A percentile compares a stretch with the other conserved stretches of the same genome.
phyloP scores from a whole-genome alignment of 1,140 invertebrate species.

The Dendrolimus kikuchii region DNA sequence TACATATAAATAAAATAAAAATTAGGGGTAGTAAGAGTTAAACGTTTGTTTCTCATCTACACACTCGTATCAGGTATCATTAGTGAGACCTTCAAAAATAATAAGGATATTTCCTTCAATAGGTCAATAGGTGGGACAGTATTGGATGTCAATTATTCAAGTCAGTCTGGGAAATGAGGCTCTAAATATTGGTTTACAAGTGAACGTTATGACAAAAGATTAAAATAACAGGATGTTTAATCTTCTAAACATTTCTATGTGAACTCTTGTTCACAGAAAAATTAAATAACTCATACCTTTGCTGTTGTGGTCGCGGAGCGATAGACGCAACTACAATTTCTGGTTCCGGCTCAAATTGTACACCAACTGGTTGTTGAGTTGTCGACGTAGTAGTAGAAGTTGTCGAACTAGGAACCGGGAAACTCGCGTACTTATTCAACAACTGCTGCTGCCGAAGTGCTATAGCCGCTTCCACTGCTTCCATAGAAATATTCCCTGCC shows the following conservation, averaged over 20 bases:
- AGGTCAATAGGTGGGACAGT: too few species aligned
- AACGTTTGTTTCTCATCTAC: too few species aligned
- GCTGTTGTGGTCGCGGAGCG: conserved; percentile 37
- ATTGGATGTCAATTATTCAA: too few species aligned
- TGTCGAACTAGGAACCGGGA: conserved; percentile 59
- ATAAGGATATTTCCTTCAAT: too few species aligned
- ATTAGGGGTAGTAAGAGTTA: too few species aligned
- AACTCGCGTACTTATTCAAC: conserved; percentile 72
- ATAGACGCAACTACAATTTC: conserved; percentile 41
- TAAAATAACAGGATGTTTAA: neutral
- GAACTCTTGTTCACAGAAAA: neutral
- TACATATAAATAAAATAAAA: too few species aligned
- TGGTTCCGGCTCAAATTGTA: conserved; percentile 49
- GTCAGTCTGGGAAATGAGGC: too few species aligned
- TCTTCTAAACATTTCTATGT: conserved; percentile 7
- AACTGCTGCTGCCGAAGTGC: conserved; percentile 79
- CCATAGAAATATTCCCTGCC: conserved; percentile 82
- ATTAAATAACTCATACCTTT: conserved; percentile 30
- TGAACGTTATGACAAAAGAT: too few species aligned
- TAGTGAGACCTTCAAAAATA: too few species aligned
- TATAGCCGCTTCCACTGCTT: conserved; percentile 81
- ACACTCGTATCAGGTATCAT: too few species aligned
- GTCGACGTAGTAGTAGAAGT: conserved; percentile 68
- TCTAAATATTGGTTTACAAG: too few species aligned
- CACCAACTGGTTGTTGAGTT: conserved; percentile 45